Evolutionary conservation across 2,888 invertebrate species (phyloP).

Genomic region (Limulus polyphemus): DNA sequence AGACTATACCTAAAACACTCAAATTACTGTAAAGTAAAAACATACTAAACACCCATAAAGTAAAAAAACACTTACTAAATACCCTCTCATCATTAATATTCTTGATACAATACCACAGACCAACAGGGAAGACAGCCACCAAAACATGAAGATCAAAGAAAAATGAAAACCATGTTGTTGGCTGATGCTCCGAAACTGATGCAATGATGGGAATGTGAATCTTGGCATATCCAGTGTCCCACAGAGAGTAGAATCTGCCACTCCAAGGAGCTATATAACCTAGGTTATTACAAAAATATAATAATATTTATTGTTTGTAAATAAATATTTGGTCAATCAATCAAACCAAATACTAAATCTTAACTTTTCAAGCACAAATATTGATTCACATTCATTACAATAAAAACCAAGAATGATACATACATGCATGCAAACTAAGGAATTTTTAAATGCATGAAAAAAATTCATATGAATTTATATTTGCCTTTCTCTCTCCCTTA

Average conservation of each 20-base stretch:
- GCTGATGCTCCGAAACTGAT: slow-evolving; percentile 98
- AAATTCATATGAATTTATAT: too few species aligned
- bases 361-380: neutral
- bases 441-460: too few species aligned
- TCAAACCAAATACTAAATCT: slow-evolving; percentile 2
- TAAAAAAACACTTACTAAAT: slow-evolving; percentile 56
- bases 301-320: too few species aligned
- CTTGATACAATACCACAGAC: slow-evolving; percentile 97
- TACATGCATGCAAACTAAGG: too few species aligned
- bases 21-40: too few species aligned
- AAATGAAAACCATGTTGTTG: slow-evolving; percentile 98
- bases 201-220: slow-evolving; percentile 99
- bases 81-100: slow-evolving; percentile 93
- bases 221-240: slow-evolving; percentile 99
- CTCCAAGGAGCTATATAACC: slow-evolving; percentile 93
- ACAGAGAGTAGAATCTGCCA: slow-evolving; percentile 92
- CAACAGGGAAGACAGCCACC: slow-evolving; percentile 93
- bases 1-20: too few species aligned
- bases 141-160: slow-evolving; percentile 97
- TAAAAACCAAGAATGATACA: too few species aligned
- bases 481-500: too few species aligned
- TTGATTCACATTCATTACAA: too few species aligned
- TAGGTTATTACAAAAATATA: slow-evolving; percentile 18
- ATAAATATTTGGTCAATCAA: slow-evolving; percentile 2
- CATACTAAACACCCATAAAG: too few species aligned